Evolutionary conservation across 1,140 invertebrate genomes (phyloP), one percentile per base, ranked within the genome.

Genomic region (Rhizoglyphus robini): DNA sequence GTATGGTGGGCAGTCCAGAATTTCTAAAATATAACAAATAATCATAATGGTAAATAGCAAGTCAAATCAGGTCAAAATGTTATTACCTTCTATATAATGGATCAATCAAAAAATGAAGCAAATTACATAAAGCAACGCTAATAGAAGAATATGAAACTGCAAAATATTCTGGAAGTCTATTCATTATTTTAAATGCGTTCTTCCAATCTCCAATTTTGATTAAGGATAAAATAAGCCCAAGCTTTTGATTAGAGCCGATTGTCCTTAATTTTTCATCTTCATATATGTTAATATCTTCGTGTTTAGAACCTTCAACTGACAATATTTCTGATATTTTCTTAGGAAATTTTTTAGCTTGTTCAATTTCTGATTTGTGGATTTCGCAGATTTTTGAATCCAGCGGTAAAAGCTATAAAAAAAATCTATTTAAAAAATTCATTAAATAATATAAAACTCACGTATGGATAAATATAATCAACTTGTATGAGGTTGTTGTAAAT

Each of bases 151-250:
- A 83, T 67, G 88, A 84, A 0, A 87, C 81, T 13, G 87, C 81
- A 74, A 83, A 88, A 74, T 84, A 84, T 49, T 89, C 85, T 1
- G 94, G 94, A 64, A 96, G 79, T 62, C 84, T 81, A 65, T 84
- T 83, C 25, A 91, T 84, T 38, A 98, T 78, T 58, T 81, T 79
- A 63, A 84, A 79, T 8, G 88, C 90, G 72, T 87, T 86, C 13
- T 84, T 81, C 93, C 93, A 97, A 70, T 90, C 88, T 23, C 89
- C 93, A 68, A 96, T 83, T 70, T 84, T 82, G 3, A 97, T 74
- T 3, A 97, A 75, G 1, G 90, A 90, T 75, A 94, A 88, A 73
- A 88, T 87, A 4, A 99, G 77, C 41, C 89, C 87, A 70, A 97
- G 83, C 75, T 98, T 97, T 76, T 98, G 94, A 79, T 99, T 97